phyloP scores from a whole-genome alignment of 2,113 vertebrate species.

The Sciurus niger region DNA sequence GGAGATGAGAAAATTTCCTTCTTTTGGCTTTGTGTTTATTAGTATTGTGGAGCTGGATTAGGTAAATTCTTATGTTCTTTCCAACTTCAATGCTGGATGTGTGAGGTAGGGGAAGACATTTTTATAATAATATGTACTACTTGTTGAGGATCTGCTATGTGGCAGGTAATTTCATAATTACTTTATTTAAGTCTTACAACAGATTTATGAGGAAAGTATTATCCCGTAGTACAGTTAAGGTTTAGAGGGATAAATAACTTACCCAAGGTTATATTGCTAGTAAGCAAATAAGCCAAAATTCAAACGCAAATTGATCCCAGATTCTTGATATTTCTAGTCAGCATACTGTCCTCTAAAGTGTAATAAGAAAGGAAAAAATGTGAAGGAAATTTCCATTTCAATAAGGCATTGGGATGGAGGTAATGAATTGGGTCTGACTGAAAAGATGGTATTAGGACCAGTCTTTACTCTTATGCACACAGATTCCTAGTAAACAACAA shows the following conservation, averaged over 20 bases:
- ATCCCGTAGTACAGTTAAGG: neutral
- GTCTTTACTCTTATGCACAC: constrained; percentile 10
- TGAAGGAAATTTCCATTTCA: constrained; percentile 54
- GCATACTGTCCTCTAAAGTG: neutral
- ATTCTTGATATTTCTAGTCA: constrained; percentile 26
- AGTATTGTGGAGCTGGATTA: neutral
- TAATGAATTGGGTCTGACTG: neutral
- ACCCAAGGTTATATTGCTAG: neutral
- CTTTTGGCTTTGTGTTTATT: constrained; percentile 45
- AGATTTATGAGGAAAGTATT: constrained; percentile 20
- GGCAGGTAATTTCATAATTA: constrained; percentile 1
- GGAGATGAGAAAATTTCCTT: constrained; percentile 32
- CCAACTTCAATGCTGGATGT: neutral
- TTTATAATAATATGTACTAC: constrained; percentile 29
- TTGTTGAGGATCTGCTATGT: neutral
- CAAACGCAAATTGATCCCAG: constrained; percentile 5
- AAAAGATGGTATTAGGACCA: constrained; percentile 8
- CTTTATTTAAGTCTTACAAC: constrained; percentile 31
- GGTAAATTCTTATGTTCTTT: constrained; percentile 16
- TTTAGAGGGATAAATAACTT: constrained; percentile 37
- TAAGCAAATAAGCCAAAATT: constrained; percentile 49
- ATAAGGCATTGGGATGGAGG: neutral
- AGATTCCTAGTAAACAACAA: constrained; percentile 9
- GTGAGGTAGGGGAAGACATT: constrained; percentile 29
- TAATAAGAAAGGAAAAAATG: constrained; percentile 32